Conservation (phyloP, 1,140 invertebrate species). For the Augochlora pura region DNA sequence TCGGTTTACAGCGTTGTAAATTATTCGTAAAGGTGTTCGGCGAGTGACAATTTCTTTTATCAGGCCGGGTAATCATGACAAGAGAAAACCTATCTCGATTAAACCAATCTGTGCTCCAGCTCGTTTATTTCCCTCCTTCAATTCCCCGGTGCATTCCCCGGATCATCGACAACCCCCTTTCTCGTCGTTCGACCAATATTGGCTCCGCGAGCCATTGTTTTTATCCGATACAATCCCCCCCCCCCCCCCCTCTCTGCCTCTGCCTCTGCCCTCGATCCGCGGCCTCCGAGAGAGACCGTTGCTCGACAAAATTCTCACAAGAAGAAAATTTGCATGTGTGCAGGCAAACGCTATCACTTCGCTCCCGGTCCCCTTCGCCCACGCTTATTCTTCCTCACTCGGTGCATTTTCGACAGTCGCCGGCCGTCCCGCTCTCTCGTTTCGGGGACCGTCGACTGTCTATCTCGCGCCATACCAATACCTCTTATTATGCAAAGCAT, state of each 20-base stretch:
- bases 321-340: constrained; percentile 54
- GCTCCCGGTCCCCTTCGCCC: neutral
- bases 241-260: neutral
- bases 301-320: constrained; percentile 48
- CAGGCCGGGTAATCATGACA: constrained; percentile 34
- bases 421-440: neutral
- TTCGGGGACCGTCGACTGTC: constrained; percentile 15
- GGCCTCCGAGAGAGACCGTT: neutral
- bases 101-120: constrained; percentile 29
- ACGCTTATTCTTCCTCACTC: neutral
- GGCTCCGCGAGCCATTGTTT: constrained; percentile 45
- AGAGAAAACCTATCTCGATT: constrained; percentile 43
- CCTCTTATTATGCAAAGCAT: constrained; percentile 74
- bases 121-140: constrained; percentile 49
- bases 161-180: constrained; percentile 47
- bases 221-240: constrained; percentile 55
- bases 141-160: constrained; percentile 30
- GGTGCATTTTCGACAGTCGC: neutral
- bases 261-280: neutral
- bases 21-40: neutral
- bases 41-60: constrained; percentile 51
- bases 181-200: constrained; percentile 53
- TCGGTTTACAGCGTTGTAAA: neutral
- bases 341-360: constrained; percentile 21
- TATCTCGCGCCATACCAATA: constrained; percentile 59